phyloP scores from a whole-genome alignment of 2,797 vertebrate genomes.

The Chaunax sp. region DNA sequence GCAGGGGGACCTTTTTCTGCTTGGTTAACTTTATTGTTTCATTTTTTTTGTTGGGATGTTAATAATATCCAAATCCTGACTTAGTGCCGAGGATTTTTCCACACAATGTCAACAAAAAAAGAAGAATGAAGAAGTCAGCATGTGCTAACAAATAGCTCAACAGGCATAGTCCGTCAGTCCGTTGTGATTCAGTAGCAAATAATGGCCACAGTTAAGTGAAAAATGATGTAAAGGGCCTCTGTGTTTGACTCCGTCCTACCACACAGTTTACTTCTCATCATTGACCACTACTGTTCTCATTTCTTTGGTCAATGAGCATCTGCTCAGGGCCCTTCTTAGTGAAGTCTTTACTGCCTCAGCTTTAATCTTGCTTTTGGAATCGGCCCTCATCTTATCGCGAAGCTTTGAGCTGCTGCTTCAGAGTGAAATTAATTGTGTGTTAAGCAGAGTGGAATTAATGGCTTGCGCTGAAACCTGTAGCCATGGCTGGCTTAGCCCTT shows the following conservation, averaged over 20 bases:
- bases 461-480: conserved; percentile 81
- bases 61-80: conserved; percentile 78
- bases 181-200: conserved; percentile 17
- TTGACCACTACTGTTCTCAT: conserved; percentile 47
- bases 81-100: conserved; percentile 76
- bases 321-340: conserved; percentile 68
- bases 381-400: conserved; percentile 64
- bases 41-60: conserved; percentile 74
- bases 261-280: conserved; percentile 55
- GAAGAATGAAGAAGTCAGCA: conserved; percentile 70
- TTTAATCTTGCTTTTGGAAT: conserved; percentile 79
- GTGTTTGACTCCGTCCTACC: conserved; percentile 46
- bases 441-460: conserved; percentile 87
- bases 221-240: conserved; percentile 25
- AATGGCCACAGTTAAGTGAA: conserved; percentile 22
- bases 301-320: conserved; percentile 71
- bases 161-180: conserved; percentile 18
- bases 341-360: conserved; percentile 64
- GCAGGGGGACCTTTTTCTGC: conserved; percentile 83
- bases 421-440: conserved; percentile 84
- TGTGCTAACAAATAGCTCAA: conserved; percentile 61
- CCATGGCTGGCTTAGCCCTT: conserved; percentile 77
- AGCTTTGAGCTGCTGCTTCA: conserved; percentile 72
- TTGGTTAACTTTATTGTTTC: conserved; percentile 85
- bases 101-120: conserved; percentile 75